Evolutionary conservation across 2,888 invertebrate genomes (phyloP).

Genomic region (Neocrepidodera transversa): DNA sequence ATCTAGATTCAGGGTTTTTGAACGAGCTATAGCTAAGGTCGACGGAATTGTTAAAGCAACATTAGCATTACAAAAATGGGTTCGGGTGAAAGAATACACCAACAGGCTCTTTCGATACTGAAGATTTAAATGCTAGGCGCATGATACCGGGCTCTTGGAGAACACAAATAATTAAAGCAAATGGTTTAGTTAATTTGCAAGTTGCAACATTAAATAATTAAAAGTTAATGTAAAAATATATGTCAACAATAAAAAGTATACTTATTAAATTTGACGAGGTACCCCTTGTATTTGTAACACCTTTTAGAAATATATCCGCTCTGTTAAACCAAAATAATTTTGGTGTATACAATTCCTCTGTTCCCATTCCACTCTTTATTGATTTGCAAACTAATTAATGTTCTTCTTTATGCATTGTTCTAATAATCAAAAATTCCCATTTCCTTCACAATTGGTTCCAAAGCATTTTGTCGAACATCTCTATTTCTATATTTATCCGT

Average conservation of each 20-base stretch:
- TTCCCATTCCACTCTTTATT: constrained; percentile 31
- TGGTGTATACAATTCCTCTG: constrained; percentile 35
- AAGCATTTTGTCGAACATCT: constrained; percentile 45
- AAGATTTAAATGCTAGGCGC: constrained; percentile 27
- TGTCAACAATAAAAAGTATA: constrained; percentile 27
- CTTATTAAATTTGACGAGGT: constrained; percentile 40
- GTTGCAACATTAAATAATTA: constrained; percentile 30
- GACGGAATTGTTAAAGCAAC: constrained; percentile 27
- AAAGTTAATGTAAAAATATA: constrained; percentile 25
- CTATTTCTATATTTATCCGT: no score
- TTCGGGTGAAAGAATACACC: constrained; percentile 34
- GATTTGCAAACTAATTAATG: constrained; percentile 49
- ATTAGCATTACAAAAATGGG: constrained; percentile 36
- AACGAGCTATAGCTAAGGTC: constrained; percentile 22
- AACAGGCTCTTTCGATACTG: no score
- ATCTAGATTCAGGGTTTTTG: constrained; percentile 28
- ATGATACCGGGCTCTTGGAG: constrained; percentile 40
- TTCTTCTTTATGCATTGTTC: no score
- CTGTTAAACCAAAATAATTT: constrained; percentile 40
- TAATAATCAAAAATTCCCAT: constrained; percentile 53
- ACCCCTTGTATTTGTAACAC: constrained; percentile 32
- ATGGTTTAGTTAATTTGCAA: constrained; percentile 33
- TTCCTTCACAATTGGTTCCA: constrained; percentile 32
- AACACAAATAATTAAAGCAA: constrained; percentile 30
- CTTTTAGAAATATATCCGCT: no score